Conservation (phyloP, 2,113 vertebrate species). For the Myotis davidii region DNA sequence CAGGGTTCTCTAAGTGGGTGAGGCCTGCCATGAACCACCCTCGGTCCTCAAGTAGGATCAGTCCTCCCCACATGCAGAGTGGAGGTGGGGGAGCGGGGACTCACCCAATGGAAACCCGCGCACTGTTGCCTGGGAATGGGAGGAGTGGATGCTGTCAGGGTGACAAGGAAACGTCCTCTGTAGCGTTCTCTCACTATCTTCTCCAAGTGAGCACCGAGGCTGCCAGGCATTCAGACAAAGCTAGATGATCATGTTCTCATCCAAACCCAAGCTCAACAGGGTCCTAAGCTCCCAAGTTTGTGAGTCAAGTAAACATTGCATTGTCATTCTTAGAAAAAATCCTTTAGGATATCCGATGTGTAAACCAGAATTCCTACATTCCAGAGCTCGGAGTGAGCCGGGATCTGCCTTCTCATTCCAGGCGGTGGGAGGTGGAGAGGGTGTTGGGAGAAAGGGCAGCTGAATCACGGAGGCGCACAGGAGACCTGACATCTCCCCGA, state of each 20-base stretch:
- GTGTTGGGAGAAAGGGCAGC: slow-evolving; percentile 38
- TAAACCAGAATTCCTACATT: background rate
- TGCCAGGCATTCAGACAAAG: background rate
- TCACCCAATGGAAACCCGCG: background rate
- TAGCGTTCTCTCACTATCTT: background rate
- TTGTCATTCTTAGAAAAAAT: slow-evolving; percentile 10
- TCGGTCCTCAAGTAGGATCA: background rate
- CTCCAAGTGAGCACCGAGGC: background rate
- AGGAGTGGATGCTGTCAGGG: background rate
- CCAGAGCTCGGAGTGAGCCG: background rate
- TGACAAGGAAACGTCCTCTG: too few relatives aligned
- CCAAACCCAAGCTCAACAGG: background rate
- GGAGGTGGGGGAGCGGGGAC: background rate
- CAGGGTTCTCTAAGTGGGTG: background rate
- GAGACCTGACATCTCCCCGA: slow-evolving; percentile 21
- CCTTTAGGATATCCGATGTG: background rate
- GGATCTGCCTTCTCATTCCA: slow-evolving; percentile 29
- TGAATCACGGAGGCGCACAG: background rate
- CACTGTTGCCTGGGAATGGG: background rate
- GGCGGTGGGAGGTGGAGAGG: slow-evolving; percentile 45
- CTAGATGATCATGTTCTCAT: background rate
- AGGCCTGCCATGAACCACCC: background rate
- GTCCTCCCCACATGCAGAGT: background rate
- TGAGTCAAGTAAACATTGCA: background rate
- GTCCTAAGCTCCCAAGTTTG: background rate